A percentile compares a stretch with the other conserved stretches of the same genome.
These are phyloP conservation scores for Drosophila rhopaloa DNA, from an alignment of 1,140 invertebrate species.

Conservation along the genomic window DNA sequence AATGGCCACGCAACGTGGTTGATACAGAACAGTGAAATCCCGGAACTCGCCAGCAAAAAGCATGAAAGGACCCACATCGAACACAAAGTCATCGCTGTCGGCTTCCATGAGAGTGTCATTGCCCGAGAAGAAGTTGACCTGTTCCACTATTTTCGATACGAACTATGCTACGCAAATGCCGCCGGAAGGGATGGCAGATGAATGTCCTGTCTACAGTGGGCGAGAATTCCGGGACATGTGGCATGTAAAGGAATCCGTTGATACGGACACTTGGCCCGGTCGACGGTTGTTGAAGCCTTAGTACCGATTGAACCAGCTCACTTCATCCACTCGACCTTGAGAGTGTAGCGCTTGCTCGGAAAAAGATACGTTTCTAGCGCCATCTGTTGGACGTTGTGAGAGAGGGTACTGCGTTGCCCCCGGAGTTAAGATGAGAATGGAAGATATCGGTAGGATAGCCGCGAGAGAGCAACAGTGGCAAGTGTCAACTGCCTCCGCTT, in stretches of 20 bases:
- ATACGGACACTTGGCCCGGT: constrained; percentile 33
- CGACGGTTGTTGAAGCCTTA: not conserved
- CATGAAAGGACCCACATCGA: constrained; percentile 41
- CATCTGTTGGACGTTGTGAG: no score
- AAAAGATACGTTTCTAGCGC: no score
- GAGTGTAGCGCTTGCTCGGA: no score
- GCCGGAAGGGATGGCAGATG: constrained; percentile 57
- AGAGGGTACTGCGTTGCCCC: no score
- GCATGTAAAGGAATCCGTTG: constrained; percentile 50
- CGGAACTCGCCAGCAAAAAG: constrained; percentile 32
- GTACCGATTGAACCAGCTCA: not conserved
- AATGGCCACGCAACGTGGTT: constrained; percentile 49
- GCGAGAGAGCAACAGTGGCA: no score
- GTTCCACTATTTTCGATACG: constrained; percentile 62
- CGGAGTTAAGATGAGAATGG: no score
- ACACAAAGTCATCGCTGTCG: constrained; percentile 35
- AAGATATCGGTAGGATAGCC: no score
- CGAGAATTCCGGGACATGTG: constrained; percentile 32
- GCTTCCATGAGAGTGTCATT: constrained; percentile 35
- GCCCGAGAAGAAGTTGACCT: constrained; percentile 43
- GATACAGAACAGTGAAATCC: constrained; percentile 45
- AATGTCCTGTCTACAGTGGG: constrained; percentile 54
- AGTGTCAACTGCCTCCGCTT: no score
- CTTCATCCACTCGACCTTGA: not conserved
- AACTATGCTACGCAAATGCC: constrained; percentile 46